Conservation (phyloP, 2,888 invertebrate species). For the Lasius fuliginosus region DNA sequence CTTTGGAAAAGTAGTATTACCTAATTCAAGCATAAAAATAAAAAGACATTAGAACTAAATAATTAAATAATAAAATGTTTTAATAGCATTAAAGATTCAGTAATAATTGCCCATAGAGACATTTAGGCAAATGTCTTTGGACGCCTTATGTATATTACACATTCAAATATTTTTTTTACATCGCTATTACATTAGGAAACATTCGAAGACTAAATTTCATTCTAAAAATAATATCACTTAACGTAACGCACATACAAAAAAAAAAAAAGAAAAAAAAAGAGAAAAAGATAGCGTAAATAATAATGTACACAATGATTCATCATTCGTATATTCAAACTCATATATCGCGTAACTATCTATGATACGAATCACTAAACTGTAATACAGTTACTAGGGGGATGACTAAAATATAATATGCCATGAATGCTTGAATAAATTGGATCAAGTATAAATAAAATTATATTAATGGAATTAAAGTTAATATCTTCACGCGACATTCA, state of each 20-base stretch:
- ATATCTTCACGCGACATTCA: constrained; percentile 63
- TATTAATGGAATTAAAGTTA: constrained; percentile 56
- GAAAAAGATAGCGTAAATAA: constrained; percentile 58
- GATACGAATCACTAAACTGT: constrained; percentile 67
- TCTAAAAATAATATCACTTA: constrained; percentile 68
- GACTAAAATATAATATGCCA: constrained; percentile 67
- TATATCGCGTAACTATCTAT: constrained; percentile 64
- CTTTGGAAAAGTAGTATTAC: constrained; percentile 54
- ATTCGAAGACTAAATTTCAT: constrained; percentile 65
- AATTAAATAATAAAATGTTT: constrained; percentile 77
- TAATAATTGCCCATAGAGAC: constrained; percentile 69
- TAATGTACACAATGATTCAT: constrained; percentile 61
- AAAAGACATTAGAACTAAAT: constrained; percentile 73
- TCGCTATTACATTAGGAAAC: constrained; percentile 69
- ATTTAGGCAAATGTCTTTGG: constrained; percentile 60
- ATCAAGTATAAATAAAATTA: constrained; percentile 70
- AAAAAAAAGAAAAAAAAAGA: constrained; percentile 65
- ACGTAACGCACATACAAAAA: constrained; percentile 70
- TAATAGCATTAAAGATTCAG: constrained; percentile 76
- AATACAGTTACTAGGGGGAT: constrained; percentile 63
- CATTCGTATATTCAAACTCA: constrained; percentile 71
- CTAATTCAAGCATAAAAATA: constrained; percentile 69
- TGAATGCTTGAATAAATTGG: constrained; percentile 67
- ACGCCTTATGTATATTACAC: constrained; percentile 75
- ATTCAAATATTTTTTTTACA: constrained; percentile 72